Percentiles rank a stretch among this genome's conserved stretches.
Conservation (phyloP, 1,140 invertebrate genomes). For the Bombus waltoni region DNA sequence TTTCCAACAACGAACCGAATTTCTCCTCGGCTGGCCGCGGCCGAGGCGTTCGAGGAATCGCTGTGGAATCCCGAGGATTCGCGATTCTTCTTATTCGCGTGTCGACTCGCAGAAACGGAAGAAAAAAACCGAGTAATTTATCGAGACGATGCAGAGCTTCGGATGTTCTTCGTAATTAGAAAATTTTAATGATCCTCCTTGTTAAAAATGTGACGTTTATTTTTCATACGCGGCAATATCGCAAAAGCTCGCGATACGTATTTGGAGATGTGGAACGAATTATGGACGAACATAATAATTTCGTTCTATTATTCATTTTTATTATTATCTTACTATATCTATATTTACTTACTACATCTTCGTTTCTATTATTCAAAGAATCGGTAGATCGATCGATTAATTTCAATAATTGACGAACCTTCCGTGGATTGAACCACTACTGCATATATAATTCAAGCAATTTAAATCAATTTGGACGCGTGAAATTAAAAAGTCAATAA, state of each 20-base stretch:
- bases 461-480: not conserved
- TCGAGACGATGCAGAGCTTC: not conserved
- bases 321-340: too few relatives aligned
- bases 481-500: not conserved
- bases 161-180: constrained; percentile 14
- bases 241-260: not conserved
- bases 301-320: not conserved
- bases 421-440: not conserved
- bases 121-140: constrained; percentile 16
- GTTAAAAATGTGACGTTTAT: constrained; percentile 7
- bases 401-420: not conserved
- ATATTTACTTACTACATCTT: not conserved
- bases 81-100: constrained; percentile 24
- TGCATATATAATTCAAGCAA: not conserved
- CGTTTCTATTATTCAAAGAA: not conserved
- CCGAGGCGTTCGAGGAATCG: constrained; percentile 6
- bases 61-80: constrained; percentile 4
- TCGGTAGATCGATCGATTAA: not conserved
- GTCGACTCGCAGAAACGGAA: not conserved
- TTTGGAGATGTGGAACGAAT: not conserved
- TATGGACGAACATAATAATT: not conserved
- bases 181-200: constrained; percentile 16
- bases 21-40: constrained; percentile 14
- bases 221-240: not conserved
- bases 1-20: constrained; percentile 7